phyloP scores from a whole-genome alignment of 2,888 invertebrate genomes.

The Cheiracanthium punctorium region DNA sequence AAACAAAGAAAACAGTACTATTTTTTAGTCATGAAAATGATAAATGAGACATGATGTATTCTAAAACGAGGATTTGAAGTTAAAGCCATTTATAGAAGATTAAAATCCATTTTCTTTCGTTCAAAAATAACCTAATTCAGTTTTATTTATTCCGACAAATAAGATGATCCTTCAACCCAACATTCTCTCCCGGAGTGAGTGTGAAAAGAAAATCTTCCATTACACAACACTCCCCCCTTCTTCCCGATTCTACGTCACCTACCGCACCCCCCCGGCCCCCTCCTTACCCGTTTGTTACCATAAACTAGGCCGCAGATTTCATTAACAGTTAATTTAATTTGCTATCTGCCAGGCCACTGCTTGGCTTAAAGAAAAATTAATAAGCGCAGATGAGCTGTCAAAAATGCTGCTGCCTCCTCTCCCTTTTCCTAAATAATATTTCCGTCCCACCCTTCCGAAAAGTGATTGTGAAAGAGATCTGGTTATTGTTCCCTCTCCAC shows the following conservation, averaged over 20 bases:
- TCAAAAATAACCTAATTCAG: no score
- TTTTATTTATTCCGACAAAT: neutral
- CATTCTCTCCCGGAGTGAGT: neutral
- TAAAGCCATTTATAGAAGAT: no score
- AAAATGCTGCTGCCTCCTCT: conserved; percentile 39
- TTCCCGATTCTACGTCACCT: neutral
- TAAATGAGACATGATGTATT: no score
- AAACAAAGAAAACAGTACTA: no score
- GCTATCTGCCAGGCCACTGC: conserved; percentile 52
- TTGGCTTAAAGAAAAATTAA: conserved; percentile 66
- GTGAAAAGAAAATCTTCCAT: conserved; percentile 8
- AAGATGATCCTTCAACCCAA: neutral
- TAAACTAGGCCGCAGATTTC: conserved; percentile 51
- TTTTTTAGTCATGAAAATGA: no score
- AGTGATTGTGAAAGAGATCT: conserved; percentile 29
- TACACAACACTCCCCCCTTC: conserved; percentile 1
- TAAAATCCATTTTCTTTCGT: no score
- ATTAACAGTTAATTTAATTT: conserved; percentile 69
- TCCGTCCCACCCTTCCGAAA: conserved; percentile 7
- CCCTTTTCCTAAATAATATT: conserved; percentile 32
- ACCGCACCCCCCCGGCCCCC: neutral
- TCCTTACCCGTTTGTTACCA: conserved; percentile 44
- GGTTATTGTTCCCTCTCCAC: conserved; percentile 22
- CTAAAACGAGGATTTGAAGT: no score
- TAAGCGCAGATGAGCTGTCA: conserved; percentile 69